Evolutionary conservation across 2,888 invertebrate species (phyloP).

Genomic region (Andricus curvator): DNA sequence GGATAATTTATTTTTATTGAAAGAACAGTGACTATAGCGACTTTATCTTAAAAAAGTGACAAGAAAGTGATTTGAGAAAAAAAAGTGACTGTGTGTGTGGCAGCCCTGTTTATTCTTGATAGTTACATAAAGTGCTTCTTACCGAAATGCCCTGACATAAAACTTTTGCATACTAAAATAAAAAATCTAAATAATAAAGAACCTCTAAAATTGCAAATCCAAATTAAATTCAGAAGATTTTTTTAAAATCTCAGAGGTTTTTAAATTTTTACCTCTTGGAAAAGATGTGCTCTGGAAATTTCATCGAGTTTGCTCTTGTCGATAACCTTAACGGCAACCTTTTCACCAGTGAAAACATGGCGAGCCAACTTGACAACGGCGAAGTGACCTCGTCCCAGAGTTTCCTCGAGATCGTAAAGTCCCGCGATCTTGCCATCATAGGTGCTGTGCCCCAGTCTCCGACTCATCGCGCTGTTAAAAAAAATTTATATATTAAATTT

Average conservation of each 20-base stretch:
- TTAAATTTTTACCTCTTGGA: conserved; percentile 88
- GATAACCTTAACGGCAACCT: conserved; percentile 98
- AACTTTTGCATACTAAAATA: no score
- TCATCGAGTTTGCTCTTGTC: conserved; percentile 99
- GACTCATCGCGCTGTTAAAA: conserved; percentile 54
- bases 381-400: conserved; percentile 98
- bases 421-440: conserved; percentile 96
- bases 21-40: no score
- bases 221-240: no score
- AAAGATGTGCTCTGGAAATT: conserved; percentile 96
- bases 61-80: no score
- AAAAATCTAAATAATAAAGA: no score
- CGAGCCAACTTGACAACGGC: conserved; percentile 98
- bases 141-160: no score
- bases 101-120: no score
- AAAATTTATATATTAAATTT: background rate
- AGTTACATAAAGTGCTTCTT: no score
- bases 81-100: no score
- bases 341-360: conserved; percentile 99
- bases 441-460: conserved; percentile 74
- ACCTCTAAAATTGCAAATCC: no score
- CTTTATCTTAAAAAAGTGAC: no score
- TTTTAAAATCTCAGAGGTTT: background rate
- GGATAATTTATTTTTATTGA: no score
- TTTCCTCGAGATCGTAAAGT: conserved; percentile 97